A percentile compares a stretch with the other conserved stretches of the same genome.
phyloP scores from a whole-genome alignment of 2,113 vertebrate genomes.

The Phyllostomus hastatus region DNA sequence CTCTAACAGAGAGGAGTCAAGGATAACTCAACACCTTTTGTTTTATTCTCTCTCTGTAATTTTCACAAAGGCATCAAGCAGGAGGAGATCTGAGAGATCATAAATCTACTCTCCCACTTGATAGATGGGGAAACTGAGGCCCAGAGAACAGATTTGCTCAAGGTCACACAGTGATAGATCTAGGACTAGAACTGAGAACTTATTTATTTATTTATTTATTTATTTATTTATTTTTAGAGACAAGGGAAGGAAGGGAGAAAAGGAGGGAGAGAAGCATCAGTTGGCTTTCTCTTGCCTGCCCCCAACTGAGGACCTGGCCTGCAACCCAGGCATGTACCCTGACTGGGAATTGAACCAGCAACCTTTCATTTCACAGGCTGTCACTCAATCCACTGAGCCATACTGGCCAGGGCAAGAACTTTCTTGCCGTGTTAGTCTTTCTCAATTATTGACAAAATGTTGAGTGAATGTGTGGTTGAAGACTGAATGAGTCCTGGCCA shows the following conservation, averaged over 20 bases:
- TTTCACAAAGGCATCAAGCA: background rate
- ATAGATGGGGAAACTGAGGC: background rate
- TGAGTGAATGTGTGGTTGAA: background rate
- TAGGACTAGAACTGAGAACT: background rate
- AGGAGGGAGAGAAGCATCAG: too few relatives aligned
- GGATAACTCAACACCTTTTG: background rate
- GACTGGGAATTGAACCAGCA: too few relatives aligned
- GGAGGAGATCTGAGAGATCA: background rate
- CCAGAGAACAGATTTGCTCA: background rate
- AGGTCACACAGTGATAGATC: background rate
- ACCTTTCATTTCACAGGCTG: too few relatives aligned
- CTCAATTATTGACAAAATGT: background rate
- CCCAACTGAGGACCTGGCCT: too few relatives aligned
- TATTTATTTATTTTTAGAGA: too few relatives aligned
- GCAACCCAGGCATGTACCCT: too few relatives aligned
- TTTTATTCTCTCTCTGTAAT: background rate
- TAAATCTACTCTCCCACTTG: background rate
- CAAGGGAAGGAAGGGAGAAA: too few relatives aligned
- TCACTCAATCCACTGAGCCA: too few relatives aligned
- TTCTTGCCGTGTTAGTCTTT: background rate
- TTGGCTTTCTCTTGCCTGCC: too few relatives aligned
- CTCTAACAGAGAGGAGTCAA: background rate
- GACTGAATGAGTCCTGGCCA: background rate
- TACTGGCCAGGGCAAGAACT: background rate
- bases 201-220: too few relatives aligned